A percentile compares a stretch with the other conserved stretches of the same genome.
phyloP scores from a whole-genome alignment of 1,140 invertebrate genomes.

The Spodoptera frugiperda region DNA sequence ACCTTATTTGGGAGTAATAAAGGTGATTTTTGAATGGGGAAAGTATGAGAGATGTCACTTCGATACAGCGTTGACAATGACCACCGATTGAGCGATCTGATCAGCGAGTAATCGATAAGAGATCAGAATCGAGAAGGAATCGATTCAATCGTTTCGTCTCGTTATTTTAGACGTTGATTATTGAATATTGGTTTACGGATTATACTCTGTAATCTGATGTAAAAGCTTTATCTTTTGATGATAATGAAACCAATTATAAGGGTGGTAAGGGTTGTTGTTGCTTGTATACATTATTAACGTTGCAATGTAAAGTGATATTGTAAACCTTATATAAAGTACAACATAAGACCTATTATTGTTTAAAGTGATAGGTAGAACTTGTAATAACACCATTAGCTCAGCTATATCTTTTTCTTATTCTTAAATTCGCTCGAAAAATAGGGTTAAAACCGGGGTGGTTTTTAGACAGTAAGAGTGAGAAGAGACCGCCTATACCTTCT shows the following conservation, averaged over 20 bases:
- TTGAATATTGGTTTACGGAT: constrained; percentile 43
- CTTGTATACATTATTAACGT: too few species aligned
- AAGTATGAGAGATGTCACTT: constrained; percentile 56
- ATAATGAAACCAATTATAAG: background rate
- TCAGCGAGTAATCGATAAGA: constrained; percentile 57
- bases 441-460: too few species aligned
- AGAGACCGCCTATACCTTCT: too few species aligned
- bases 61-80: constrained; percentile 64
- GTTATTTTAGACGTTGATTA: constrained; percentile 66
- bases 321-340: too few species aligned
- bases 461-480: too few species aligned
- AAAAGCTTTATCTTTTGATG: constrained; percentile 7
- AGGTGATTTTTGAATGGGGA: constrained; percentile 49
- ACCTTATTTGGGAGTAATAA: constrained; percentile 42
- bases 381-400: too few species aligned
- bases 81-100: constrained; percentile 67
- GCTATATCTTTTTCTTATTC: too few species aligned
- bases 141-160: constrained; percentile 58
- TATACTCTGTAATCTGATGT: constrained; percentile 22
- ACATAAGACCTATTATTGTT: too few species aligned
- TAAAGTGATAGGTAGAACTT: too few species aligned
- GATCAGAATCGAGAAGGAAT: constrained; percentile 58
- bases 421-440: too few species aligned
- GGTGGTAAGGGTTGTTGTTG: too few species aligned
- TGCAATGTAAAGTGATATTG: too few species aligned